These are phyloP conservation scores for Mormyrus lacerda DNA, from an alignment of 2,113 vertebrate genomes.

Conservation along the genomic window DNA sequence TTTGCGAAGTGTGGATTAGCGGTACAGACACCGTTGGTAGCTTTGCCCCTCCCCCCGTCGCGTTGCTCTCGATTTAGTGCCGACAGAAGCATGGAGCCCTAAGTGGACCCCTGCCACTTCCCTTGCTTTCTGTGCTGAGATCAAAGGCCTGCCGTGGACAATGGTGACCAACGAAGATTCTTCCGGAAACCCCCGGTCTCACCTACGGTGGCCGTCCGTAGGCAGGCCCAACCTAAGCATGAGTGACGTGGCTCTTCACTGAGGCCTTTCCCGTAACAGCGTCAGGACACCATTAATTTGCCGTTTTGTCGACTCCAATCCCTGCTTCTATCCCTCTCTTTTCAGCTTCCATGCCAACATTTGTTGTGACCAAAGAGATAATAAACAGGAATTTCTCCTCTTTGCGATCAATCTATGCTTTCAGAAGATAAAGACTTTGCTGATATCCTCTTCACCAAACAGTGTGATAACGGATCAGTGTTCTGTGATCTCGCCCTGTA, in stretches of 20 bases:
- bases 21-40: constrained; percentile 20
- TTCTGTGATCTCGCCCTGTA: background rate
- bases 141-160: constrained; percentile 79
- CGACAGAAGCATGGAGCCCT: constrained; percentile 56
- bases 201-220: constrained; percentile 76
- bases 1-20: background rate
- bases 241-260: background rate
- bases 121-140: constrained; percentile 67
- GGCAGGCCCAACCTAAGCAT: constrained; percentile 36
- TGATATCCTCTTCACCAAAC: background rate
- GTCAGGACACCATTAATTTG: background rate
- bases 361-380: background rate
- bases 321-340: background rate
- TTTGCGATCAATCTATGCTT: background rate
- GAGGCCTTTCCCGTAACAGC: background rate
- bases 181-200: constrained; percentile 63
- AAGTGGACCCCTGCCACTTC: constrained; percentile 63
- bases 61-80: constrained; percentile 51
- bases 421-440: background rate
- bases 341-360: background rate
- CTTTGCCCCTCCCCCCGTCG: constrained; percentile 30
- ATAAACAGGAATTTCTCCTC: background rate
- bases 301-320: background rate
- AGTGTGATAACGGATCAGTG: background rate
- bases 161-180: constrained; percentile 66